Evolutionary conservation across 2,113 vertebrate genomes (phyloP).

Genomic region (Lasiurus borealis): DNA sequence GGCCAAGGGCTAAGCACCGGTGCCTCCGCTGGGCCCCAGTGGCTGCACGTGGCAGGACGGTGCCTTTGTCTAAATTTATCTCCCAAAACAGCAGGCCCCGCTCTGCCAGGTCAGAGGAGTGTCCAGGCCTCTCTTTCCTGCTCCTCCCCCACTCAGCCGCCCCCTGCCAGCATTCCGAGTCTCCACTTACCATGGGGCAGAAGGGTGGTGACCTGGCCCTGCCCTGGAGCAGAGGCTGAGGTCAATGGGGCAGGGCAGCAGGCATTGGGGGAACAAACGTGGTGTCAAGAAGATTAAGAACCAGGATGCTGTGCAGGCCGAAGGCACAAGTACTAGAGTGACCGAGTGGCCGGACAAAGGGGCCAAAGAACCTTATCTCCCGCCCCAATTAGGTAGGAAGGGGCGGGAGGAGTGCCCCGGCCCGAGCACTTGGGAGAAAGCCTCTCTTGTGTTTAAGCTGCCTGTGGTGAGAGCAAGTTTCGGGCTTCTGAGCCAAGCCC

Average conservation of each 20-base stretch:
- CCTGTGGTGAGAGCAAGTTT: neutral
- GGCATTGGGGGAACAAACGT: neutral
- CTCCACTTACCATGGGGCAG: neutral
- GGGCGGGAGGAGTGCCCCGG: neutral
- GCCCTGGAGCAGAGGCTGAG: neutral
- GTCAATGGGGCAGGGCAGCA: neutral
- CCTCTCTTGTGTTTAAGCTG: constrained; percentile 39
- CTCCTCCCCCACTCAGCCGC: neutral
- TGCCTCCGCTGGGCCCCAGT: neutral
- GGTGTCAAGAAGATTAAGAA: constrained; percentile 42
- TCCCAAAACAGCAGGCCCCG: neutral
- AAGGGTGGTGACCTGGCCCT: neutral
- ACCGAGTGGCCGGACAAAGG: constrained; percentile 26
- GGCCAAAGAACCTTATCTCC: constrained; percentile 23
- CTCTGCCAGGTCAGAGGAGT: neutral
- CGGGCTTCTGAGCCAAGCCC: neutral
- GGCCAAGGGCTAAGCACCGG: neutral
- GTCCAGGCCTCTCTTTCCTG: neutral
- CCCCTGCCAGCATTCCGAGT: neutral
- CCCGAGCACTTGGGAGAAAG: constrained; percentile 5
- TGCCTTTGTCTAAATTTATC: neutral
- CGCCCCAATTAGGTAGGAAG: neutral
- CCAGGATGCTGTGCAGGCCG: neutral
- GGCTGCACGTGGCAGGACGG: neutral
- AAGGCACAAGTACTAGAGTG: neutral